Evolutionary conservation across 37 sponge, comb jelly and placozoan genomes (phyloP), one percentile per base, ranked within the genome.

Genomic region (Ephydatia muelleri): DNA sequence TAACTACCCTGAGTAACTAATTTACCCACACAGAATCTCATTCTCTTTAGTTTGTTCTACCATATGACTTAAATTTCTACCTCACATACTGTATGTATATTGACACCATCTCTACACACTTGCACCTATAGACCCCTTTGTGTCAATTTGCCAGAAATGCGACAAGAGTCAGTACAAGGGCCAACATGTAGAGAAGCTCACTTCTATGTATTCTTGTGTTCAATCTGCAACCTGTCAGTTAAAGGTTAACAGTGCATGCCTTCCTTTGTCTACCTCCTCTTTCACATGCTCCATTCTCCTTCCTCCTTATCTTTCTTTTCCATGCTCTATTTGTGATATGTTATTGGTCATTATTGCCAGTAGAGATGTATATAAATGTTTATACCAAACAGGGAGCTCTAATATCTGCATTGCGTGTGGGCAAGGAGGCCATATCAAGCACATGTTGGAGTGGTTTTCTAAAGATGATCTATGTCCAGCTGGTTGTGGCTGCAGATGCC

Each of bases 381-480:
- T 72, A 1, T 21, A 13, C 16, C 73, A 16, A 3, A 23, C 40
- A 95, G 96, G 96, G 19, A 73, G 83, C 64, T 95, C 96, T 26
- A 92, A 83, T 49, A 83, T 95, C 68, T 97, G 98, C 74, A 83
- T 95, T 70, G 37, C 39, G 14, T 97, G 98, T 87, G 91, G 95
- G 5, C 98, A 97, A 76, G 98, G 98, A 26, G 95, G 98, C 29
- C 98, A 97, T 84, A 64, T 87, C 9, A 40, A 76, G 48, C 98
- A 97, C 82, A 79, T 97, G 81, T 40, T 73, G 84, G 84, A 93
- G 38, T 97, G 98, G 98, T 97, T 97, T 65, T 26, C 34, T 26
- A 79, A 78, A 3, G 33, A 87, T 72, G 19, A 49, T 3, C 13
- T 67, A 65, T 95, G 96, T 72, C 94, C 96, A 5, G 29, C 94